phyloP scores from a whole-genome alignment of 1,140 invertebrate species.

The Lucilia sericata region DNA sequence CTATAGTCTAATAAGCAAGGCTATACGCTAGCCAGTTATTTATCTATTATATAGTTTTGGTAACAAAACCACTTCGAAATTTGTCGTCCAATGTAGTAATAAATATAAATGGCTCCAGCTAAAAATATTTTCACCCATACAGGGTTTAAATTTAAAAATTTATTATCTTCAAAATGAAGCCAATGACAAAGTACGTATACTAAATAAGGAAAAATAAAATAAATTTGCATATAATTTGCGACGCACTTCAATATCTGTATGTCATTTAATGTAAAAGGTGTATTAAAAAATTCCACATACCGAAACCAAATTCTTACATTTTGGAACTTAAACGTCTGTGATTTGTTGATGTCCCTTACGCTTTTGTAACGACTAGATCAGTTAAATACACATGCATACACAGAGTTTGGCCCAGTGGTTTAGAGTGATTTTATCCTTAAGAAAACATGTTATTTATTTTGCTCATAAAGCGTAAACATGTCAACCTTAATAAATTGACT shows the following conservation, averaged over 20 bases:
- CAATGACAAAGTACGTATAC: too few relatives aligned
- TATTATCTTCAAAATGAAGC: background rate
- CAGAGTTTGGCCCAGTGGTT: background rate
- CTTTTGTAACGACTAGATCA: background rate
- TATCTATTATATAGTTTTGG: too few relatives aligned
- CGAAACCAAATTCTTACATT: background rate
- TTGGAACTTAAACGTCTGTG: background rate
- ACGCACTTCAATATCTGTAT: background rate
- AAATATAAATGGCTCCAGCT: too few relatives aligned
- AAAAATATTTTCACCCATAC: too few relatives aligned
- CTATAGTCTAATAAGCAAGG: too few relatives aligned
- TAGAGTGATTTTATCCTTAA: background rate
- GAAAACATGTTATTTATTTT: conserved; percentile 39
- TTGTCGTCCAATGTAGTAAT: too few relatives aligned
- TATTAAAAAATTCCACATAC: background rate
- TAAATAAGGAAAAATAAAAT: background rate
- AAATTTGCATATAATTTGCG: background rate
- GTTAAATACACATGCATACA: background rate
- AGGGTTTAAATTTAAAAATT: background rate
- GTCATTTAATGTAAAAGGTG: background rate
- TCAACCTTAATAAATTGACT: conserved; percentile 43
- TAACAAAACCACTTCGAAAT: too few relatives aligned
- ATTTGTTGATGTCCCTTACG: background rate
- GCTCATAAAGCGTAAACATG: conserved; percentile 42
- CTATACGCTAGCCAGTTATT: too few relatives aligned